Conservation (phyloP, 2,113 vertebrate genomes). For the Mystacornis crossleyi region DNA sequence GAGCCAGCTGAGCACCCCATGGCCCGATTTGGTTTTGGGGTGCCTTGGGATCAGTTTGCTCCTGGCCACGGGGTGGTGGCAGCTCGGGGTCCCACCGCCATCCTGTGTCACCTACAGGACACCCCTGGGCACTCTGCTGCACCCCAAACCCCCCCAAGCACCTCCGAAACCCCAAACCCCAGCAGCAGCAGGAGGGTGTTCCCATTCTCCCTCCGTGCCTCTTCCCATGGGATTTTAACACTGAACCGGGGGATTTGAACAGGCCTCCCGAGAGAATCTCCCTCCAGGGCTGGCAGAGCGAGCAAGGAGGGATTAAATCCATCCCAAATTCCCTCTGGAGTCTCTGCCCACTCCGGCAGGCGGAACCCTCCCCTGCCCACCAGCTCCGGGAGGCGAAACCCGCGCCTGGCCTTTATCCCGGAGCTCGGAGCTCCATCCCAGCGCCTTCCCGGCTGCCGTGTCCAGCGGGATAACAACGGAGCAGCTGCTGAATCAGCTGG, state of each 20-base stretch:
- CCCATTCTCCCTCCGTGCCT: rapidly evolving
- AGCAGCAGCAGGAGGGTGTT: background rate
- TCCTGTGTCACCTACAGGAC: background rate
- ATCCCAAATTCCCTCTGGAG: background rate
- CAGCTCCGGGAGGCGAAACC: rapidly evolving
- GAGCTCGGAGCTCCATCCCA: background rate
- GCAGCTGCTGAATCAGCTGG: background rate
- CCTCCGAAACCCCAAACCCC: background rate
- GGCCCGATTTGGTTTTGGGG: background rate
- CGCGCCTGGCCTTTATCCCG: rapidly evolving
- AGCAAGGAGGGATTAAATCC: background rate
- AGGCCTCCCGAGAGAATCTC: rapidly evolving
- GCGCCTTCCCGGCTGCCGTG: background rate
- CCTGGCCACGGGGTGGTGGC: rapidly evolving
- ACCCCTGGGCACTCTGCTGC: background rate
- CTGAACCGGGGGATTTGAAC: rapidly evolving
- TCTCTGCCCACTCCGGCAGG: background rate
- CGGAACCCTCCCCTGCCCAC: rapidly evolving
- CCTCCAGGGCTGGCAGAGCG: background rate
- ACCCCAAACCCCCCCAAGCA: background rate
- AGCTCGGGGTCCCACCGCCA: background rate
- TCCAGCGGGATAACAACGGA: rapidly evolving
- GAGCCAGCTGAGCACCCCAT: background rate
- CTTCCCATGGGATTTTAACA: background rate
- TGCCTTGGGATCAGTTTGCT: background rate